Evolutionary conservation across 2,113 vertebrate species (phyloP), one percentile per base, ranked within the genome.

Genomic region (Cebidichthys violaceus): DNA sequence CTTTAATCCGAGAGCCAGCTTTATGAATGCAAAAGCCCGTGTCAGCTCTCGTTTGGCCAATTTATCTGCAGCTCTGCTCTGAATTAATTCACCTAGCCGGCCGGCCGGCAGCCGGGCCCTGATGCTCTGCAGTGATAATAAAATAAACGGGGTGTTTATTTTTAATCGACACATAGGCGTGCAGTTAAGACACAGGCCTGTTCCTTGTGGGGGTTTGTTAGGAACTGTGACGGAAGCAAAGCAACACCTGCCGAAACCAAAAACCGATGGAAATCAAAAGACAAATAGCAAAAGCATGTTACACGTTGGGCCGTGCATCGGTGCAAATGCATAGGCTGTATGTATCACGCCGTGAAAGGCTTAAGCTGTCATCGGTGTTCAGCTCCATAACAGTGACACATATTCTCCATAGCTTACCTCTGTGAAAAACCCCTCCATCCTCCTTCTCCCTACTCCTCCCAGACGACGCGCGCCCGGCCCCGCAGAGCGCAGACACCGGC

Each of bases 351-450:
- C 20, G n/a, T 0, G 5, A 54, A 60, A 39, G 0, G 33, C 45
- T 20, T 33, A 15, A 75, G 39, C 52, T 82, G 71, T 11, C 70
- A 47, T 60, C 27, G 7, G 57, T 68, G 77, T 77, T 80, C 8
- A 41, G 22, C 27, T 55, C 50, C 10, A 8, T 67, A 33, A 57
- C 39, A 27, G 31, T 72, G 84, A 82, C 81, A 88, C 81, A 83
- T 1, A 81, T 59, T 64, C 39, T 78, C 39, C 65, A 20, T 37
- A 61, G 55, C 91, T 94, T 88, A 96, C 95, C 95, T 95, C 95
- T 52, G 86, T 47, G 39, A 96, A 96, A 88, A 96, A 96, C 52
- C 85, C 92, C 70, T 96, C 95, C 95, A 96, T 96, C 92, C 92
- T 93, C 61, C 89, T 18, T 18, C 29, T 31, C 27, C 27, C 82